phyloP scores from a whole-genome alignment of 2,888 invertebrate genomes.

The Lasioglossum zephyrum region DNA sequence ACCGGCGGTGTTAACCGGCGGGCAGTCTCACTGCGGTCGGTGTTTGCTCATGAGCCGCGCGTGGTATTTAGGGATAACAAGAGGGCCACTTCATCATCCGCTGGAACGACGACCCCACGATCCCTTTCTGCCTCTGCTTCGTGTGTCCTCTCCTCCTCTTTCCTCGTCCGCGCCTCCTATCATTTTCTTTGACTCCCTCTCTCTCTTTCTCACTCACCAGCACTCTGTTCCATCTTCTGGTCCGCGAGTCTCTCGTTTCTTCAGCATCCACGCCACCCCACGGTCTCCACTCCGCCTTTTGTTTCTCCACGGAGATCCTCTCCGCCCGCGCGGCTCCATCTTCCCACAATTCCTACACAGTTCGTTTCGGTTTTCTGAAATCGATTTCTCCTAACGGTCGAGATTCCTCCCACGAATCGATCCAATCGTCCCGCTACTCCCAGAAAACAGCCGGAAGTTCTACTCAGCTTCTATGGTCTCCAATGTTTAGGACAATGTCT shows the following conservation, averaged over 20 bases:
- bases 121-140: conserved; percentile 56
- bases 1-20: conserved; percentile 81
- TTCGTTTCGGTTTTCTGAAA: not conserved
- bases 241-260: not conserved
- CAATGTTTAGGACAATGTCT: not conserved
- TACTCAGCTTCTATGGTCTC: not conserved
- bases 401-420: not conserved
- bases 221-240: not conserved
- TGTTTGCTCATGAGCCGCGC: conserved; percentile 83
- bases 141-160: conserved; percentile 34
- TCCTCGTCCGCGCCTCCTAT: conserved; percentile 28
- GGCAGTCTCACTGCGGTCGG: conserved; percentile 80
- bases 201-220: not conserved
- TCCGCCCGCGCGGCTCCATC: not conserved
- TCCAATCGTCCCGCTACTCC: not conserved
- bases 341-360: not conserved
- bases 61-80: conserved; percentile 83
- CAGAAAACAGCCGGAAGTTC: not conserved
- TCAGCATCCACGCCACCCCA: not conserved
- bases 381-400: not conserved
- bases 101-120: conserved; percentile 74
- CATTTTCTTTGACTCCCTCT: conserved; percentile 35
- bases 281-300: conserved; percentile 17
- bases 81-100: conserved; percentile 83
- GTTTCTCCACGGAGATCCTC: not conserved